A percentile compares a stretch with the other conserved stretches of the same genome.
Evolutionary conservation across 2,113 vertebrate genomes (phyloP).

Genomic region (Glareola pratincola): DNA sequence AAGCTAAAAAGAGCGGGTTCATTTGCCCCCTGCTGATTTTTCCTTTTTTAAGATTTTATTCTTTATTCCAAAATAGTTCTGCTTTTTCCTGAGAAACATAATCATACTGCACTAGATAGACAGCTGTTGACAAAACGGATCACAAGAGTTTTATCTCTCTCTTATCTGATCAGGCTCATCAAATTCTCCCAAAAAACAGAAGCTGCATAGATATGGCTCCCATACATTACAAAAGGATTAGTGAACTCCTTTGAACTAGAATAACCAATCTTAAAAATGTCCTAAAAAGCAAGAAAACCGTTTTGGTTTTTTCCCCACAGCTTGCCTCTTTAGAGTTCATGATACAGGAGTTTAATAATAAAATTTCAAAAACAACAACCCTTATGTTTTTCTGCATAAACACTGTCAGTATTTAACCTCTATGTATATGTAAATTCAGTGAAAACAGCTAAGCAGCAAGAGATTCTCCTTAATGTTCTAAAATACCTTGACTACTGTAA

Average conservation of each 20-base stretch:
- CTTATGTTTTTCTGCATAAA: neutral
- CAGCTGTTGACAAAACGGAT: neutral
- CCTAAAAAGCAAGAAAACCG: neutral
- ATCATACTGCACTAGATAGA: neutral
- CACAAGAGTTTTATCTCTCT: neutral
- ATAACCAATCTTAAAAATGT: neutral
- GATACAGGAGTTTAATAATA: neutral
- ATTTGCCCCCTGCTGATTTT: neutral
- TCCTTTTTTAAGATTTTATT: neutral
- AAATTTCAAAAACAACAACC: neutral
- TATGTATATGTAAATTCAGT: neutral
- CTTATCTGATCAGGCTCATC: conserved; percentile 35
- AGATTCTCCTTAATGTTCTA: neutral
- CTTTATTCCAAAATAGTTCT: neutral
- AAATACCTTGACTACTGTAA: neutral
- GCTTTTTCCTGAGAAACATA: neutral
- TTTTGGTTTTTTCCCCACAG: neutral
- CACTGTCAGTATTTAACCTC: neutral
- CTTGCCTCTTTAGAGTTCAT: neutral
- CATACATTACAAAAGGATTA: neutral
- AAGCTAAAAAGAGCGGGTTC: neutral
- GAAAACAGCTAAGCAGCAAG: neutral
- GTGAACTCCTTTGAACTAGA: neutral
- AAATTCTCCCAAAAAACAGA: neutral
- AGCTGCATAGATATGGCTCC: neutral